Evolutionary conservation across 2,113 vertebrate genomes (phyloP).

Genomic region (Heptranchias perlo): DNA sequence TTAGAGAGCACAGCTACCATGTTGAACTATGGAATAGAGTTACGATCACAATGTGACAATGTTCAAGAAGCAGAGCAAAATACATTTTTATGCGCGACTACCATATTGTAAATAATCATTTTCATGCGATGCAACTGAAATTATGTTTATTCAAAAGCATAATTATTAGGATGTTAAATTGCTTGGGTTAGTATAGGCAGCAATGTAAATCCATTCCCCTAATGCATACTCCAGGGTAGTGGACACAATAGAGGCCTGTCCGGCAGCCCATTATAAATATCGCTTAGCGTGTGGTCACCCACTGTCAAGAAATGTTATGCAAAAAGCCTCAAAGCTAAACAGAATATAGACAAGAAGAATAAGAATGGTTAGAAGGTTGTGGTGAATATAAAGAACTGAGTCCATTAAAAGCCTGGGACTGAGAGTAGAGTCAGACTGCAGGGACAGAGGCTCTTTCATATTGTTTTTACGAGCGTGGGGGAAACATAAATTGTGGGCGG

Average conservation of each 20-base stretch:
- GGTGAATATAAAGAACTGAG: background rate
- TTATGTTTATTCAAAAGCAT: background rate
- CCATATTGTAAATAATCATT: background rate
- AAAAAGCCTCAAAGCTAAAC: background rate
- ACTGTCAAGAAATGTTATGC: conserved; percentile 6
- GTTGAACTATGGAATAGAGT: background rate
- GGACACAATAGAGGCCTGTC: background rate
- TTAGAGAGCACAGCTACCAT: background rate
- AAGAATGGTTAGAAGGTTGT: background rate
- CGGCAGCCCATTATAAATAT: background rate
- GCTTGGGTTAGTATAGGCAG: background rate
- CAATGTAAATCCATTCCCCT: background rate
- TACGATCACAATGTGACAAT: background rate
- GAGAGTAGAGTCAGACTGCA: background rate
- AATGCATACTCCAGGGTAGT: background rate
- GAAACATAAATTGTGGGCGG: background rate
- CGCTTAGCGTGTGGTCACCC: background rate
- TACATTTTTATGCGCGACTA: background rate
- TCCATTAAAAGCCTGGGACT: background rate
- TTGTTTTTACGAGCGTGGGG: background rate
- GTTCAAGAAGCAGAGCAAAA: background rate
- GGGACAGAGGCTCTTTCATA: background rate
- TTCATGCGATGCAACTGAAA: background rate
- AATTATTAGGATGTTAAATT: background rate
- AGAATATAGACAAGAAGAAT: background rate